Conservation (phyloP, 2,888 invertebrate species). For the Dendrolimus pini region DNA sequence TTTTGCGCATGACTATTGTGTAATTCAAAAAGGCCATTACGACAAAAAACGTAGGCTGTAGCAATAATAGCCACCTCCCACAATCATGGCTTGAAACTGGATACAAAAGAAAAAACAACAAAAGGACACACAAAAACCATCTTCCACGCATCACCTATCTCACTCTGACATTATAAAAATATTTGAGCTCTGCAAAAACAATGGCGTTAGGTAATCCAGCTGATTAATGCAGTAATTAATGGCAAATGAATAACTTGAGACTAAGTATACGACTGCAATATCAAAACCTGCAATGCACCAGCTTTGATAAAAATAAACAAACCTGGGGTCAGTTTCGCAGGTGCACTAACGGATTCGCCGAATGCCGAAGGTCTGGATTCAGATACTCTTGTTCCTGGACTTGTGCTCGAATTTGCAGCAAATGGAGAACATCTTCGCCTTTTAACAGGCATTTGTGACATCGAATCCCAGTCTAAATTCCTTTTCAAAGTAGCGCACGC, state of each 20-base stretch:
- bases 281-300: neutral
- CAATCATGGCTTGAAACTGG: constrained; percentile 11
- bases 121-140: constrained; percentile 53
- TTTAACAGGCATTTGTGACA: constrained; percentile 91
- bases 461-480: constrained; percentile 95
- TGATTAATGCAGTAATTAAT: constrained; percentile 29
- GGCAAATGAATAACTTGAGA: constrained; percentile 84
- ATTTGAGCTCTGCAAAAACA: constrained; percentile 57
- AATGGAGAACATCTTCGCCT: constrained; percentile 94
- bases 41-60: neutral
- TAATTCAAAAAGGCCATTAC: too few species aligned
- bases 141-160: constrained; percentile 50
- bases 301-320: constrained; percentile 60
- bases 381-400: constrained; percentile 68
- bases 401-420: constrained; percentile 77
- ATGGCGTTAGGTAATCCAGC: constrained; percentile 57
- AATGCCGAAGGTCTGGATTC: constrained; percentile 86
- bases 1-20: too few species aligned
- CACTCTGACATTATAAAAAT: constrained; percentile 65
- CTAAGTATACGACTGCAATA: constrained; percentile 57
- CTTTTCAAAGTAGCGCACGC: constrained; percentile 98
- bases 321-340: constrained; percentile 92
- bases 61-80: neutral
- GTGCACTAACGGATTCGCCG: constrained; percentile 85
- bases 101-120: constrained; percentile 35